Evolutionary conservation across 2,888 invertebrate species (phyloP).

Genomic region (Trachelus iudaicus): DNA sequence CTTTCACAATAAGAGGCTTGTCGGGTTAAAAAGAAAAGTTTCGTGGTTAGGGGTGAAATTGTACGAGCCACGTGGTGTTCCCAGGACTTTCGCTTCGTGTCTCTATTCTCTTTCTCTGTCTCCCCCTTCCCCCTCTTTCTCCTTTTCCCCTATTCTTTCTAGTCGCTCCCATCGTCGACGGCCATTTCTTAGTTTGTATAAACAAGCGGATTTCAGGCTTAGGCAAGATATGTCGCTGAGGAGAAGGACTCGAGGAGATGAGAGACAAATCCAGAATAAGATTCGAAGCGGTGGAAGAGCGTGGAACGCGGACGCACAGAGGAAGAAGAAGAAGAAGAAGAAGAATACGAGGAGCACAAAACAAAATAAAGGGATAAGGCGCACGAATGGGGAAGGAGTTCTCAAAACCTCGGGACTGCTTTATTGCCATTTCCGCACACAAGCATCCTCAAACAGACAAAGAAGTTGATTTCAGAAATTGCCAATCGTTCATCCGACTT

Average conservation of each 20-base stretch:
- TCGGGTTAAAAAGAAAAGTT: conserved; percentile 58
- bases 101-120: conserved; percentile 6
- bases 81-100: conserved; percentile 1
- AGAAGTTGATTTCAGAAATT: conserved; percentile 25
- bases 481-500: background rate
- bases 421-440: conserved; percentile 45
- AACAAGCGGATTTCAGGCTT: conserved; percentile 58
- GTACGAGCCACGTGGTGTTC: conserved; percentile 32
- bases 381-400: background rate
- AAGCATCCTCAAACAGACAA: conserved; percentile 40
- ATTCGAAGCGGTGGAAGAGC: conserved; percentile 6
- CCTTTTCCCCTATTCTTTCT: conserved; percentile 17
- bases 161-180: conserved; percentile 11
- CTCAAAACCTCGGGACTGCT: conserved; percentile 28
- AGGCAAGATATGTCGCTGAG: conserved; percentile 42
- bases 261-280: too few relatives aligned
- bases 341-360: conserved; percentile 16
- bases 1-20: conserved; percentile 59
- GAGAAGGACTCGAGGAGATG: too few relatives aligned
- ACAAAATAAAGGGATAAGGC: conserved; percentile 2
- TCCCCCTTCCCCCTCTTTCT: conserved; percentile 13
- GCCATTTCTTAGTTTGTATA: conserved; percentile 51
- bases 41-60: conserved; percentile 57
- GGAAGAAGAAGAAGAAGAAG: conserved; percentile 2
- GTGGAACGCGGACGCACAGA: background rate